Base-by-base conservation (phyloP, 35 echinoderm and acorn worm species). In the Amphiura filiformis region DNA sequence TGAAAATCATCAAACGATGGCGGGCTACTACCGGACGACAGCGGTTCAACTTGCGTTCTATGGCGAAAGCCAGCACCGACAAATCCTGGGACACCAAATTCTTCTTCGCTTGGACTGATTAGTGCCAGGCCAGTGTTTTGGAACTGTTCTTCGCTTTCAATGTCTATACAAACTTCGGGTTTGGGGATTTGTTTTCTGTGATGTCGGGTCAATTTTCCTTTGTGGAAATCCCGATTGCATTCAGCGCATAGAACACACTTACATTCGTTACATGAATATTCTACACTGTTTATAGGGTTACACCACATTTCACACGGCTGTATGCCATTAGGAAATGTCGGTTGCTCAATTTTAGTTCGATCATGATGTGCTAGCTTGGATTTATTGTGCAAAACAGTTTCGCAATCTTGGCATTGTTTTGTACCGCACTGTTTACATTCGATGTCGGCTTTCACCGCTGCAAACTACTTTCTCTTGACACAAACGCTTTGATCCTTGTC, bases 341-440 rank as follows among this genome's bases (percentile, higher is more conserved):
- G 78, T 79, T 89, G 91, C 61, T 89, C 87, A 70, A 99, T 99
- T 94, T 84, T 90, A n/a, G 39, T 84, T 0, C 96, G 93, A 33
- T 78, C 65, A 85, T 99, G 96, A 75, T 84, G 81, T 23, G 77
- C 64, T n/a, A 94, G 90, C 88, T 90, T 88, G 28, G 81, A 82
- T 86, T 82, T 81, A 18, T 77, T 91, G 77, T 99, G 96, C n/a
- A 99, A 89, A 31, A 78, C 76, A 47, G 85, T 44, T 78, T 94
- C 96, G 39, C 96, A 99, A 39, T 89, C 65, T 36, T 31, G 37
- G 78, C 96, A 99, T 85, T 99, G 96, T 31, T 90, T 84, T 44
- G 93, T 99, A 14, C 84, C 93, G 87, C 96, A 99, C 57, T 99
- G 87, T 75, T 70, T 56, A 88, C 96, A 99, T 75, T 94, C 90